phyloP scores from a whole-genome alignment of 2,888 invertebrate genomes.

The Oligia fasciuncula region DNA sequence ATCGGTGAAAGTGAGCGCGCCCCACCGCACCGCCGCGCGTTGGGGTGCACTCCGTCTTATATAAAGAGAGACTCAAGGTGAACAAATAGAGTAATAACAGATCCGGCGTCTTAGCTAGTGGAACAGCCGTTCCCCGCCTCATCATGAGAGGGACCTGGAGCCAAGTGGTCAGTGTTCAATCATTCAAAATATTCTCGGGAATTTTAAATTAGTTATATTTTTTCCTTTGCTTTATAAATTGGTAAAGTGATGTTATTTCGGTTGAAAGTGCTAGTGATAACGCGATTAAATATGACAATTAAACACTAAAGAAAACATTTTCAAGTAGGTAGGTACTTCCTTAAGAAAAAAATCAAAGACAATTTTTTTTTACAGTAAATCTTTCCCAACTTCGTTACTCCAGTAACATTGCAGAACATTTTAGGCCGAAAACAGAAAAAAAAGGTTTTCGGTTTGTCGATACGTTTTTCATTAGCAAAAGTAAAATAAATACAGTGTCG shows the following conservation, averaged over 20 bases:
- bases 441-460: background rate
- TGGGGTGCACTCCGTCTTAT: conserved; percentile 82
- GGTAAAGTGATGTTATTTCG: conserved; percentile 32
- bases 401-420: background rate
- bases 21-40: conserved; percentile 74
- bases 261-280: conserved; percentile 44
- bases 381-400: background rate
- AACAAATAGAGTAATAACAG: conserved; percentile 84
- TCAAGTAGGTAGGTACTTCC: background rate
- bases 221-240: background rate
- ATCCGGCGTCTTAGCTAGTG: conserved; percentile 83
- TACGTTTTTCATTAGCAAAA: background rate
- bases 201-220: conserved; percentile 15
- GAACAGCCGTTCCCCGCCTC: conserved; percentile 84
- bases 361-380: background rate
- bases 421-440: background rate
- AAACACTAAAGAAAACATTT: background rate
- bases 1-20: conserved; percentile 79
- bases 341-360: conserved; percentile 1
- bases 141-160: conserved; percentile 91
- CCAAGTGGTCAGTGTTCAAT: conserved; percentile 90
- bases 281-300: background rate
- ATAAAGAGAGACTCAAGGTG: conserved; percentile 79
- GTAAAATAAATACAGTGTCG: background rate
- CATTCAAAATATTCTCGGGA: conserved; percentile 51